Base-by-base conservation (phyloP, 2,113 vertebrate genomes). In the Rhinopomastus cyanomelas region DNA sequence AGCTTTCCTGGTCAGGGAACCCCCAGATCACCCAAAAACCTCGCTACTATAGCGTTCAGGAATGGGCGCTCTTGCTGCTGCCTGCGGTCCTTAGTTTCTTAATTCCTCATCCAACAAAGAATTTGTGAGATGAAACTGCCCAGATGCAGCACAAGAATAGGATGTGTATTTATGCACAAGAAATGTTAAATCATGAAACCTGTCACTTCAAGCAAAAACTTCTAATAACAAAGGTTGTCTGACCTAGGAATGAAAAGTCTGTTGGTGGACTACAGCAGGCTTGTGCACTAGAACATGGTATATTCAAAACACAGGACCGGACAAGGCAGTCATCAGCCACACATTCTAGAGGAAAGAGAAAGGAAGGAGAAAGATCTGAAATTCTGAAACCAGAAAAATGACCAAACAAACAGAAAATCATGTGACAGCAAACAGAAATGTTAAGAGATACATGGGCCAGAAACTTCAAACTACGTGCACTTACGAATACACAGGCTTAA, bases 241-340 rank as follows among this genome's bases (percentile, higher is more conserved):
- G 21, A 7, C 9, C n/a, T 67, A 21, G 37, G n/a, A 52, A 44
- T n/a, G 13, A 73, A 68, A 64, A 11, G 19, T 81, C 18, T 73
- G 21, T 9, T 5, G 4, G 12, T 68, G 22, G 20, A n/a, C 17
- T 27, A 20, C 49, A 34, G 16, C 29, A 57, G 48, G n/a, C 34
- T 78, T 36, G 16, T 1, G 1, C 3, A 2, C 14, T 52, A 67
- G 42, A 87, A 62, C 1, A 0, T 16, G 26, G 9, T 13, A 27
- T 5, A 6, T 57, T 15, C 53, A 64, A 67, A 75, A 26, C 34
- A 39, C 34, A n/a, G 22, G n/a, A 73, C 39, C 20, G 14, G 39
- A 52, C 51, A n/a, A 68, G 55, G 29, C 25, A 60, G 51, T 51
- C 42, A 22, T 10, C 68, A 27, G 59, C n/a, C 8, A 13, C 17